Percentiles rank a stretch among this genome's conserved stretches.
Evolutionary conservation across 2,888 invertebrate genomes (phyloP).

Genomic region (Aphodius granarius): DNA sequence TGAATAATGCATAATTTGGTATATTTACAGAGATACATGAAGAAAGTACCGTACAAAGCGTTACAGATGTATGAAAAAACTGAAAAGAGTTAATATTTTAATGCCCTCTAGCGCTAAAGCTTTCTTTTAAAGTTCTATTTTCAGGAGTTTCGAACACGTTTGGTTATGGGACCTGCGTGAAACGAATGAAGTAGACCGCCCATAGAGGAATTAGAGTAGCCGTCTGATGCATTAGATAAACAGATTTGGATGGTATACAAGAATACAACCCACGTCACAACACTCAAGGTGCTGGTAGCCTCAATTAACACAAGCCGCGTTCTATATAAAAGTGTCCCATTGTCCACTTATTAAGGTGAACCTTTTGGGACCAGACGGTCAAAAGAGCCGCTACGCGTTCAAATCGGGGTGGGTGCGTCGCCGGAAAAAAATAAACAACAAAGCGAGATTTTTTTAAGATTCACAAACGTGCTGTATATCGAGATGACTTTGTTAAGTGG

Average conservation of each 20-base stretch:
- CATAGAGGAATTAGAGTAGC: neutral
- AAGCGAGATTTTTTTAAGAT: neutral
- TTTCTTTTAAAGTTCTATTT: no score
- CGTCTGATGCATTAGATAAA: neutral
- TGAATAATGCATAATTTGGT: neutral
- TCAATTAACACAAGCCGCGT: neutral
- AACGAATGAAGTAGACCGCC: no score
- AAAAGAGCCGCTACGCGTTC: neutral
- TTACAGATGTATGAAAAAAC: neutral
- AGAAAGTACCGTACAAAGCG: slow-evolving; percentile 13
- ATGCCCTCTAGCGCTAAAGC: no score
- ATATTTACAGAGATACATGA: slow-evolving; percentile 1
- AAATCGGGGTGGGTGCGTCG: neutral
- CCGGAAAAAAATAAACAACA: neutral
- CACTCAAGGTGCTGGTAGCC: neutral
- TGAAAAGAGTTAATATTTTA: neutral
- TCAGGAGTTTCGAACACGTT: no score
- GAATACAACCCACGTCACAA: neutral
- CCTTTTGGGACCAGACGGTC: neutral
- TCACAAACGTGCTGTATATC: neutral
- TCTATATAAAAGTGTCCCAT: neutral
- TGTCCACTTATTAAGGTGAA: neutral
- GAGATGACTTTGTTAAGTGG: neutral
- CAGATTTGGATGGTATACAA: neutral
- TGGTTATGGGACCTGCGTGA: no score